Conservation (phyloP, 2,113 vertebrate genomes). For the Osmerus mordax region DNA sequence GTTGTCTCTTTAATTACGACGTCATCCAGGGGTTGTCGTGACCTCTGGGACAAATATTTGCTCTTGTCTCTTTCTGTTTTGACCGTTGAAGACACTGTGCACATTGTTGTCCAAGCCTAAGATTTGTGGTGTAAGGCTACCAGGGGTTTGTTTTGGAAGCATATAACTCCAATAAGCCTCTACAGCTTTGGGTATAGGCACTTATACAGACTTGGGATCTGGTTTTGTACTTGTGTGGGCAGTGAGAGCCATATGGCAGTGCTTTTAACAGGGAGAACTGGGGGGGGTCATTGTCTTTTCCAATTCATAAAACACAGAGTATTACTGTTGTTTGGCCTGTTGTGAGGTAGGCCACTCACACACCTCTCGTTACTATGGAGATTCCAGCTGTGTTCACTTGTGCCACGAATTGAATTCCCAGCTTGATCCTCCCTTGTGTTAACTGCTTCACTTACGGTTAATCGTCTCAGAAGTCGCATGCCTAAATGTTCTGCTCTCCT, state of each 20-base stretch:
- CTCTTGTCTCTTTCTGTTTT: background rate
- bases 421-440: background rate
- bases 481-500: background rate
- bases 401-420: slow-evolving; percentile 18
- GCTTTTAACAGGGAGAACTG: background rate
- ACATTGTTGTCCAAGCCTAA: slow-evolving; percentile 3
- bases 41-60: slow-evolving; percentile 2
- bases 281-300: slow-evolving; percentile 4
- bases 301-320: slow-evolving; percentile 12
- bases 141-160: slow-evolving; percentile 3
- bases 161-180: slow-evolving; percentile 1
- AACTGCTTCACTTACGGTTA: background rate
- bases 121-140: background rate
- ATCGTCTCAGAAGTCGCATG: slow-evolving; percentile 1
- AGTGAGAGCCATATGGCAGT: slow-evolving; percentile 3
- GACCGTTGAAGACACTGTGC: background rate
- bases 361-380: background rate
- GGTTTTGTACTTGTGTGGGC: slow-evolving; percentile 14
- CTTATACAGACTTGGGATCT: background rate
- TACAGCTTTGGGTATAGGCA: background rate
- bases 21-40: slow-evolving; percentile 5
- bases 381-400: slow-evolving; percentile 1
- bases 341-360: background rate
- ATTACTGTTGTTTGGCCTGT: slow-evolving; percentile 1
- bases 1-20: slow-evolving; percentile 1